Evolutionary conservation across 2,113 vertebrate species (phyloP), one percentile per base, ranked within the genome.

Genomic region (Sorex araneus): DNA sequence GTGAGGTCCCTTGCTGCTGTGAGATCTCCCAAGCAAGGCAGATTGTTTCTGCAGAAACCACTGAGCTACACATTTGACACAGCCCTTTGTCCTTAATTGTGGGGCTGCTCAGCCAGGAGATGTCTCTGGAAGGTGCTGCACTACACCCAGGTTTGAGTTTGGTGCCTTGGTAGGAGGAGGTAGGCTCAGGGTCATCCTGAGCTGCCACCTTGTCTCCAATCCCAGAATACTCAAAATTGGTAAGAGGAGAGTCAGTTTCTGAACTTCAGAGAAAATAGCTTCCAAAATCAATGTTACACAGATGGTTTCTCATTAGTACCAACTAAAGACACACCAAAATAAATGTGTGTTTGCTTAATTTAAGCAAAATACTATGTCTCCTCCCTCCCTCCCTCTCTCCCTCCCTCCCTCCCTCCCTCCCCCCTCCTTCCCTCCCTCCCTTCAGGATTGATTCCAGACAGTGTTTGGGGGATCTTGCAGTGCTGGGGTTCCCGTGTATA

Each of bases 221-320:
- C 28, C 16, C 78, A 71, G 21, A 90, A 36, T 50, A 94, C 91
- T 95, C 63, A 69, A 40, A 40, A 40, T 40, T 88, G 87, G 71
- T 63, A 8, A 67, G 82, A 28, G 43, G 82, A 92, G 54, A 87
- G 28, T 13, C 90, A 45, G 23, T 50, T 84, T 30, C n/a, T 43
- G 15, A 92, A 75, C 21, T 32, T 66, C 60, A 91, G 73, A 84
- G 91, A 95, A 76, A 0, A 34, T 67, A 30, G 28, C 63, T 94
- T 95, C 63, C 30, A 32, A 87, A 84, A 84, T 82, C 43, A 88
- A 25, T 54, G n/a, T 36, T 70, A 74, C 28, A 71, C 80, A 75
- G 84, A 89, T 32, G 27, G 30, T 66, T 28, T 66, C 3, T 66
- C 8, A 40, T 40, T 40, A 40, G 40, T 7, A 40, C 40, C 7